A percentile compares a stretch with the other conserved stretches of the same genome.
phyloP scores from a whole-genome alignment of 2,113 vertebrate genomes.

The Choloepus hoffmanni region DNA sequence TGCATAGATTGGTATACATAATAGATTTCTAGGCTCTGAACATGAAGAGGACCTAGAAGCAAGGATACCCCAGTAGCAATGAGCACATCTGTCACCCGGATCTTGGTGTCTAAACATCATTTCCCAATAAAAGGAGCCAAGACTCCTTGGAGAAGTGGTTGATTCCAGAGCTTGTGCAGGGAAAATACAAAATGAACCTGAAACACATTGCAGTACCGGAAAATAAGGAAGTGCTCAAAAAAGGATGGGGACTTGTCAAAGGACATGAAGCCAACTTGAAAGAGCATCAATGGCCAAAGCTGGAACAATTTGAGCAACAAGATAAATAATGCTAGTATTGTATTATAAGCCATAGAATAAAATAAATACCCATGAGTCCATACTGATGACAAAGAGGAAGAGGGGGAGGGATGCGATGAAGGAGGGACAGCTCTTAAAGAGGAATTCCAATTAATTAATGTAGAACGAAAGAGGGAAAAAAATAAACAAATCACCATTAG shows the following conservation, averaged over 20 bases:
- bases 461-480: neutral
- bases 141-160: neutral
- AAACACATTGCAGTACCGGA: neutral
- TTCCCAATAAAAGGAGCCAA: conserved; percentile 6
- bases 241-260: neutral
- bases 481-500: neutral
- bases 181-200: neutral
- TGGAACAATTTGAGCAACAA: neutral
- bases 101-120: conserved; percentile 52
- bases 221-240: neutral
- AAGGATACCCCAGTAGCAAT: neutral
- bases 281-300: neutral
- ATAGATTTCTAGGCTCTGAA: conserved; percentile 24
- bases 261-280: neutral
- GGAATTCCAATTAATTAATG: neutral
- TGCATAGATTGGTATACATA: neutral
- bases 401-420: too few species aligned
- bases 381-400: too few species aligned
- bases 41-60: neutral
- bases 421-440: neutral
- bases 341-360: neutral
- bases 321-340: neutral
- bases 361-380: neutral
- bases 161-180: neutral
- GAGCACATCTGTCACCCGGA: neutral